A percentile compares a stretch with the other conserved stretches of the same genome.
phyloP scores from a whole-genome alignment of 2,888 invertebrate species.

The Idaea straminata region DNA sequence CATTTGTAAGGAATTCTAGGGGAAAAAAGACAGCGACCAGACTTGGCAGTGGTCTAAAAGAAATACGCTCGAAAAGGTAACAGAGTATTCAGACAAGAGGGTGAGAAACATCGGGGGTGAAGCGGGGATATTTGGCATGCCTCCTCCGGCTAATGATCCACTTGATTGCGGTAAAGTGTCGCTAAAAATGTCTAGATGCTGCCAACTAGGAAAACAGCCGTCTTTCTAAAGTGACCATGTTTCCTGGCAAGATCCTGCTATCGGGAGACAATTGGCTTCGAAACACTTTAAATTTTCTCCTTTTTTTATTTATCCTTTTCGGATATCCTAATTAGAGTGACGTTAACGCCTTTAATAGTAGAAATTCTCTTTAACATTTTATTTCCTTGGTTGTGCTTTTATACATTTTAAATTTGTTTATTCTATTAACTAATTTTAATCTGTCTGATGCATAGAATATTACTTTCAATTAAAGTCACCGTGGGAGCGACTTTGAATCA shows the following conservation, averaged over 20 bases:
- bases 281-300: slow-evolving; percentile 54
- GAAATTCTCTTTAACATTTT: neutral
- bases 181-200: slow-evolving; percentile 74
- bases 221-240: slow-evolving; percentile 72
- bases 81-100: slow-evolving; percentile 64
- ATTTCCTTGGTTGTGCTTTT: neutral
- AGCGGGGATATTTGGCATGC: slow-evolving; percentile 77
- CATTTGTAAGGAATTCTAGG: slow-evolving; percentile 30
- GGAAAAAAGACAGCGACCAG: slow-evolving; percentile 41
- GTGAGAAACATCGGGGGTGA: slow-evolving; percentile 64
- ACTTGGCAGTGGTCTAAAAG: slow-evolving; percentile 58
- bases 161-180: slow-evolving; percentile 78
- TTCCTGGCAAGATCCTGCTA: slow-evolving; percentile 71
- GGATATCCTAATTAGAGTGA: neutral
- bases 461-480: slow-evolving; percentile 50
- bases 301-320: neutral
- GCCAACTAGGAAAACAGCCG: slow-evolving; percentile 77
- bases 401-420: neutral
- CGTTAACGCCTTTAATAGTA: neutral
- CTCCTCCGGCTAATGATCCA: slow-evolving; percentile 77
- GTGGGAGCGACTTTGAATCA: slow-evolving; percentile 52
- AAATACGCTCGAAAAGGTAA: slow-evolving; percentile 64
- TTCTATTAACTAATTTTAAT: neutral
- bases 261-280: slow-evolving; percentile 73
- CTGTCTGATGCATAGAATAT: slow-evolving; percentile 9